Base-by-base conservation (phyloP, 2,113 vertebrate species). In the Microcebus griseorufus region DNA sequence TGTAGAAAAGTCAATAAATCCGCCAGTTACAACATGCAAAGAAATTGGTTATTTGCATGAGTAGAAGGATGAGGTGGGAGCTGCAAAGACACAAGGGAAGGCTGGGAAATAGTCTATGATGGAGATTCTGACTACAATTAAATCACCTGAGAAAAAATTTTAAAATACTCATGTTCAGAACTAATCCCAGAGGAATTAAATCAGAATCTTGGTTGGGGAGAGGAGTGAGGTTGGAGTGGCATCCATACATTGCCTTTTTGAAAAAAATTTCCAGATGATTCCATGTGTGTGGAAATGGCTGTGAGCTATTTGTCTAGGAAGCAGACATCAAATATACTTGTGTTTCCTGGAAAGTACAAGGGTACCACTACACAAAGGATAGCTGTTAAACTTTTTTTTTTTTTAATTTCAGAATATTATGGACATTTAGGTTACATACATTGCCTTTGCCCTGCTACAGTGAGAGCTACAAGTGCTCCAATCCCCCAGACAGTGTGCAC, bases 51-150 rank as follows among this genome's bases (percentile, higher is more conserved):
- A 18, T 12, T 37, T 18, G 9, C 60, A 27, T 34, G 2, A 70
- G 16, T 45, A 9, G 70, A 45, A 84, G 27, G 10, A 67, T 3
- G 51, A 53, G 10, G 2, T 23, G 34, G n/a, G 34, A 39, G 10
- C 2, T 34, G 9, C 12, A 9, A 20, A 72, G 22, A 67, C 2
- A 4, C 1, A 25, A 55, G 27, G 7, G 12, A 76, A 75, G 11
- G 1, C 34, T 53, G 3, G 4, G 53, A 11, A 18, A 2, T 1
- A 4, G 17, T 10, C 7, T 67, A 16, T 2, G 0, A 27, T 10
- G 9, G 51, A 1, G 1, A 27, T 20, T 20, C n/a, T n/a, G 45
- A 34, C 23, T 29, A 2, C 5, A 8, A 32, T n/a, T 17, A 51
- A 27, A 55, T 70, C 11, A n/a, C 10, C 39, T 17, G 22, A 88